Conservation (phyloP, 2,797 vertebrate species). For the Etheostoma perlongum region DNA sequence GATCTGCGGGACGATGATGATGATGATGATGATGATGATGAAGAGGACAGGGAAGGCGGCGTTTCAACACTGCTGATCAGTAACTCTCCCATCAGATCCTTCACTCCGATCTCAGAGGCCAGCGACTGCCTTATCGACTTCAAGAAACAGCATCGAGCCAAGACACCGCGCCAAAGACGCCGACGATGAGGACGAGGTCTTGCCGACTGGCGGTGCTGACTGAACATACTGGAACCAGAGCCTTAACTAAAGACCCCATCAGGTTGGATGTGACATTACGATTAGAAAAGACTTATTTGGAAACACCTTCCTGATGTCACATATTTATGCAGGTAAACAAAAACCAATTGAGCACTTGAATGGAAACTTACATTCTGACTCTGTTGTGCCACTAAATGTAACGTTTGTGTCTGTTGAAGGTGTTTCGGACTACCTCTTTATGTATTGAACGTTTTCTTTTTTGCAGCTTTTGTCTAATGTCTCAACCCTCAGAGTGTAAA, state of each 20-base stretch:
- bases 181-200: slow-evolving; percentile 51
- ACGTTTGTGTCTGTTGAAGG: background rate
- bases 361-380: background rate
- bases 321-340: slow-evolving; percentile 27
- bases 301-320: slow-evolving; percentile 6
- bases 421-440: slow-evolving; percentile 56
- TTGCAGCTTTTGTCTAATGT: background rate
- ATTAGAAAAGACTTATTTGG: background rate
- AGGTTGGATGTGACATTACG: background rate
- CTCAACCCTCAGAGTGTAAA: no score
- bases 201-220: background rate
- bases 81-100: slow-evolving; percentile 83
- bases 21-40: slow-evolving; percentile 37
- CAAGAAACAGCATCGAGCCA: slow-evolving; percentile 70
- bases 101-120: slow-evolving; percentile 86
- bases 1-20: slow-evolving; percentile 62
- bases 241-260: slow-evolving; percentile 41
- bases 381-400: slow-evolving; percentile 16
- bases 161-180: slow-evolving; percentile 65
- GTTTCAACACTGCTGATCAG: slow-evolving; percentile 50
- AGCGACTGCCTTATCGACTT: slow-evolving; percentile 86
- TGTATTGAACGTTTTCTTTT: slow-evolving; percentile 14
- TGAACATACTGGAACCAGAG: slow-evolving; percentile 31
- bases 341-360: slow-evolving; percentile 17
- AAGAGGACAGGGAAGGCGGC: background rate